A percentile compares a stretch with the other conserved stretches of the same genome.
phyloP scores from a whole-genome alignment of 2,888 invertebrate genomes.

The Drosophila testacea region DNA sequence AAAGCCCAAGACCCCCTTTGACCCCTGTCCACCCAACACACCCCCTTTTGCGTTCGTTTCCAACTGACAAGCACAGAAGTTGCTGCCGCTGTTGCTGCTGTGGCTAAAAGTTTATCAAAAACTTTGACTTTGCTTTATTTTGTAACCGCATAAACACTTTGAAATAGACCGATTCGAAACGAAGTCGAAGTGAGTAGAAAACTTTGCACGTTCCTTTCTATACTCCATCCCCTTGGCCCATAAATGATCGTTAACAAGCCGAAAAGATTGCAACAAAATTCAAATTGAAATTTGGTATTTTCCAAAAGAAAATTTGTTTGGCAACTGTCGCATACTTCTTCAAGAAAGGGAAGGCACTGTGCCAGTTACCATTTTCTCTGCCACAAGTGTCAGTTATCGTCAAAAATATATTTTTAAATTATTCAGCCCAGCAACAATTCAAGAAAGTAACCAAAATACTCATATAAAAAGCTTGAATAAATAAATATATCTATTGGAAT shows the following conservation, averaged over 20 bases:
- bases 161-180: slow-evolving; percentile 70
- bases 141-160: slow-evolving; percentile 80
- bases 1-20: slow-evolving; percentile 11
- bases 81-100: slow-evolving; percentile 44
- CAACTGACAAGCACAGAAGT: slow-evolving; percentile 75
- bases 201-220: slow-evolving; percentile 37
- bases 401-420: not conserved
- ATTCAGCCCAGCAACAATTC: not conserved
- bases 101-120: slow-evolving; percentile 72
- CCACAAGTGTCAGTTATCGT: slow-evolving; percentile 1
- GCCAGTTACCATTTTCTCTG: not conserved
- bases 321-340: slow-evolving; percentile 44
- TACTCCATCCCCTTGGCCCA: not conserved
- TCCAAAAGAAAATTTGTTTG: slow-evolving; percentile 41
- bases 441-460: not conserved
- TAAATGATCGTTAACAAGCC: slow-evolving; percentile 69
- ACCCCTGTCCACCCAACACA: not conserved
- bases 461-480: no score
- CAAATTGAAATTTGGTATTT: slow-evolving; percentile 65
- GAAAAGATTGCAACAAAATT: slow-evolving; percentile 74
- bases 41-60: slow-evolving; percentile 11
- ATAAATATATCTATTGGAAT: no score
- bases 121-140: slow-evolving; percentile 70
- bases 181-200: slow-evolving; percentile 49
- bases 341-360: slow-evolving; percentile 4